phyloP scores from a whole-genome alignment of 2,113 vertebrate species.

The Arvicanthis niloticus region DNA sequence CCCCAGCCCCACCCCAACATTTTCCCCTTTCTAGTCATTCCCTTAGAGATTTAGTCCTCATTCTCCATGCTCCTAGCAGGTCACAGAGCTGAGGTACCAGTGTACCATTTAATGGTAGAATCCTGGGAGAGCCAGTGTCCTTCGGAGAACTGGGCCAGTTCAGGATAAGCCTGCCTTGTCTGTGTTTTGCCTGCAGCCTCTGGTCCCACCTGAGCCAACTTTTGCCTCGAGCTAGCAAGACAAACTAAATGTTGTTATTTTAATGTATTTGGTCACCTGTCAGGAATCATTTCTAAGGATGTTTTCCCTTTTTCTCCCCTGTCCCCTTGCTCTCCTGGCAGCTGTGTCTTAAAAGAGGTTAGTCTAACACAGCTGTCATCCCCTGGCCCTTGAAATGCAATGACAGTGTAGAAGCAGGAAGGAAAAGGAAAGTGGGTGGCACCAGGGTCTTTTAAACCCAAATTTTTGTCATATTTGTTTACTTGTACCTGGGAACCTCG shows the following conservation, averaged over 20 bases:
- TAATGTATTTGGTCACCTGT: slow-evolving; percentile 69
- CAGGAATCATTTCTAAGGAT: slow-evolving; percentile 66
- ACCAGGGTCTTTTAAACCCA: not conserved
- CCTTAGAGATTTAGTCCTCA: not conserved
- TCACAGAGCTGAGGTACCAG: not conserved
- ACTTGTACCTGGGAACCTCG: not conserved
- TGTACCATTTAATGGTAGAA: fast-evolving
- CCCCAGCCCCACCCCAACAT: not conserved
- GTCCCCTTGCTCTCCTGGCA: not conserved
- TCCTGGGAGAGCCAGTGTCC: fast-evolving
- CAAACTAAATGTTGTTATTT: slow-evolving; percentile 65
- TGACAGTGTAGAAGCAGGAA: fast-evolving
- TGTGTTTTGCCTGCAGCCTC: not conserved
- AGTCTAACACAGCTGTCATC: not conserved
- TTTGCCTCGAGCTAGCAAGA: slow-evolving; percentile 63
- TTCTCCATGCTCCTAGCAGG: not conserved
- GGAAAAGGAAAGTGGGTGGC: fast-evolving
- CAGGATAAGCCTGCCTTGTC: not conserved
- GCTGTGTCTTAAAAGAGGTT: fast-evolving
- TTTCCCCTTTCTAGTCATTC: not conserved
- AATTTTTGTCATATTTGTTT: too few relatives aligned
- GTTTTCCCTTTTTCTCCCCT: not conserved
- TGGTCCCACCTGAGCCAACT: slow-evolving; percentile 15
- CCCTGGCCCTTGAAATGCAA: fast-evolving
- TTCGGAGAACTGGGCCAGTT: fast-evolving